Conservation (phyloP, 2,113 vertebrate genomes). For the Anoura caudifer region DNA sequence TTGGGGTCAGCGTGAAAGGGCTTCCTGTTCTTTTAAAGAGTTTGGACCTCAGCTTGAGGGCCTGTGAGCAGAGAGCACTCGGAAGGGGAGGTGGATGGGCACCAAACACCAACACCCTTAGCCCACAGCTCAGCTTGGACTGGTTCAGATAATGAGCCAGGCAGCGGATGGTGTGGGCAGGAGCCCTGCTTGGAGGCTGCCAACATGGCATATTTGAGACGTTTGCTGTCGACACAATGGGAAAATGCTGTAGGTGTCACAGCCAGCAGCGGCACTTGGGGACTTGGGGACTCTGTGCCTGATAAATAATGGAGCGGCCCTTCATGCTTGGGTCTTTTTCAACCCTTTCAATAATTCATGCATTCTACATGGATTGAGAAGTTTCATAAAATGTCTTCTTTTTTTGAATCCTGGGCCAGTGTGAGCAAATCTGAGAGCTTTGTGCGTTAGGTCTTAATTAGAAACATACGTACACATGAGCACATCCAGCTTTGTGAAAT, state of each 20-base stretch:
- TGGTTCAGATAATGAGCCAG: neutral
- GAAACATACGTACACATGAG: neutral
- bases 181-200: conserved; percentile 6
- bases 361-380: neutral
- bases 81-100: neutral
- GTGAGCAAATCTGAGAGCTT: neutral
- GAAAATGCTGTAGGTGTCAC: conserved; percentile 63
- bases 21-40: neutral
- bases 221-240: conserved; percentile 37
- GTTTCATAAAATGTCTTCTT: conserved; percentile 24
- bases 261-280: conserved; percentile 49
- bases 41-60: neutral
- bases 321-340: conserved; percentile 25
- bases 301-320: conserved; percentile 66
- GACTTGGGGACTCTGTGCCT: conserved; percentile 44
- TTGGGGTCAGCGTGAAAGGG: neutral
- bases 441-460: conserved; percentile 3
- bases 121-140: neutral
- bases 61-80: neutral
- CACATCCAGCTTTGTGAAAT: neutral
- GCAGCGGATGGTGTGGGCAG: neutral
- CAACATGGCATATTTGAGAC: neutral
- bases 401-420: conserved; percentile 22
- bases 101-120: fast-evolving
- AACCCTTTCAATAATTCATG: conserved; percentile 63